A percentile compares a stretch with the other conserved stretches of the same genome.
Conservation (phyloP, 2,797 vertebrate species). For the Enteromius treurensis region DNA sequence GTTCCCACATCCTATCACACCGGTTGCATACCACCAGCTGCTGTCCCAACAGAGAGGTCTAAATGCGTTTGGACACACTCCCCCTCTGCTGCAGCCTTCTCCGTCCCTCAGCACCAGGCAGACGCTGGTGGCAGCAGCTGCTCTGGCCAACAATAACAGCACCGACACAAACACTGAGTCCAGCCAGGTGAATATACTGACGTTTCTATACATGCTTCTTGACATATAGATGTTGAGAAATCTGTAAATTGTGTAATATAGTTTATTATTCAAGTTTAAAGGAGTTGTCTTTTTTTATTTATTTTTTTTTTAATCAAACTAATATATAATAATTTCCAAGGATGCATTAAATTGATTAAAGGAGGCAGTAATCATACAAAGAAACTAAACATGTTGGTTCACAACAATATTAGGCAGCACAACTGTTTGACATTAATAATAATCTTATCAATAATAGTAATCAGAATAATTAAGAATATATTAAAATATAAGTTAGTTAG, state of each 20-base stretch:
- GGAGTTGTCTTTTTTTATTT: background rate
- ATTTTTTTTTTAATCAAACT: background rate
- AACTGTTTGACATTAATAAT: background rate
- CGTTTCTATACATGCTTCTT: background rate
- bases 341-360: background rate
- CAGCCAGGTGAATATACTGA: conserved; percentile 81
- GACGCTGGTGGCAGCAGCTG: conserved; percentile 54
- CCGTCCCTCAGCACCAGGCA: conserved; percentile 85
- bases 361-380: background rate
- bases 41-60: conserved; percentile 90
- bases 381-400: background rate
- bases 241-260: background rate
- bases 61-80: conserved; percentile 90
- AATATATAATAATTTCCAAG: background rate
- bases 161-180: conserved; percentile 80
- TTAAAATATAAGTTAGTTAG: too few species aligned
- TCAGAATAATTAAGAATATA: background rate
- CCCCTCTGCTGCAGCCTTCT: conserved; percentile 88
- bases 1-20: conserved; percentile 94
- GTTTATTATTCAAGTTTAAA: background rate
- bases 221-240: background rate
- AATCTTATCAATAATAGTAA: background rate
- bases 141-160: conserved; percentile 73
- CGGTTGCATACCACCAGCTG: conserved; percentile 94
- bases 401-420: background rate